These are phyloP conservation scores for Heptranchias perlo DNA, from an alignment of 2,113 vertebrate genomes.

Conservation along the genomic window DNA sequence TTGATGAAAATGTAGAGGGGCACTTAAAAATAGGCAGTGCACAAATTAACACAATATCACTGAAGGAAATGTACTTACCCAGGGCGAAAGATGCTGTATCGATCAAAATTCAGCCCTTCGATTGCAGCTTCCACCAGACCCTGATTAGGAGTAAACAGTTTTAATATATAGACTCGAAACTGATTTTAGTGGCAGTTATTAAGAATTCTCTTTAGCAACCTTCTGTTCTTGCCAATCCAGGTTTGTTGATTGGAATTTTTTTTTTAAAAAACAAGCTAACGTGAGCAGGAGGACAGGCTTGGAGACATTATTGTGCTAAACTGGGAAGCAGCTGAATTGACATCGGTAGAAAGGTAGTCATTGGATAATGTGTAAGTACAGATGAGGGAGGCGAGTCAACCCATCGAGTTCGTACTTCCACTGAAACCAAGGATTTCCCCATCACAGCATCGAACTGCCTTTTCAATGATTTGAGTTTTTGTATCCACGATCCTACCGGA, in stretches of 20 bases:
- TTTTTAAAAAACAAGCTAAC: background rate
- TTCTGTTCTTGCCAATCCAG: background rate
- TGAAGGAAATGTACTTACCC: constrained; percentile 63
- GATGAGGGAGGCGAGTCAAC: background rate
- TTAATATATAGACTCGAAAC: background rate
- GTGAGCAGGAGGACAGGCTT: background rate
- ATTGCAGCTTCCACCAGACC: constrained; percentile 74
- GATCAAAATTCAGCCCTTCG: constrained; percentile 64
- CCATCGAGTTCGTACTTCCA: background rate
- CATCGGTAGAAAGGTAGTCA: background rate
- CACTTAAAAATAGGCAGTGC: background rate
- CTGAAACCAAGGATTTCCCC: background rate
- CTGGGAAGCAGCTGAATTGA: background rate
- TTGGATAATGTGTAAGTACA: background rate
- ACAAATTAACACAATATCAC: background rate
- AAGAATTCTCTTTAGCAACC: background rate
- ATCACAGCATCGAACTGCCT: background rate
- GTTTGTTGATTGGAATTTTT: background rate
- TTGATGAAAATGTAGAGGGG: background rate
- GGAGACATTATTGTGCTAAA: background rate
- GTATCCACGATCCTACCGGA: background rate
- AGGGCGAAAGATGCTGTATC: constrained; percentile 70
- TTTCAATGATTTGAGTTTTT: background rate
- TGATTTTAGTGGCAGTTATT: background rate
- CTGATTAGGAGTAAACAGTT: constrained; percentile 51